A percentile compares a stretch with the other conserved stretches of the same genome.
Conservation (phyloP, 1,140 invertebrate genomes). For the Gryon sp. region DNA sequence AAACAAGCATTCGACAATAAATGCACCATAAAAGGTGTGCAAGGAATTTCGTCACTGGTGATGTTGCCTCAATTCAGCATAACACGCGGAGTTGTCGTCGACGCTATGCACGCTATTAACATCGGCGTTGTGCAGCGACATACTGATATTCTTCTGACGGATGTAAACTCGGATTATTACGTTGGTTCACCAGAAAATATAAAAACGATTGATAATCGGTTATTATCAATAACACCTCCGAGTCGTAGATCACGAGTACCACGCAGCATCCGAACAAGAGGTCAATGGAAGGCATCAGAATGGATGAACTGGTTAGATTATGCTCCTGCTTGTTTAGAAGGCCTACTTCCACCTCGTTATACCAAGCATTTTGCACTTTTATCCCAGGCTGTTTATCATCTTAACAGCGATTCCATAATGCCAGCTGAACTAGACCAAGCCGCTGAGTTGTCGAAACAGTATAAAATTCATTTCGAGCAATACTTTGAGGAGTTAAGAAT, state of each 20-base stretch:
- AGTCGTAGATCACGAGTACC: background rate
- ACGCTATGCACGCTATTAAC: conserved; percentile 5
- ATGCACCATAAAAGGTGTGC: conserved; percentile 3
- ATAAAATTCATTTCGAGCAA: background rate
- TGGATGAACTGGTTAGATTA: background rate
- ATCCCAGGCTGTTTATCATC: background rate
- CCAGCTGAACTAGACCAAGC: background rate
- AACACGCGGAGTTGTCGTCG: conserved; percentile 3
- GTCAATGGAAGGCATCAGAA: background rate
- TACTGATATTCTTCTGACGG: background rate
- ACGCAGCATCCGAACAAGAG: background rate
- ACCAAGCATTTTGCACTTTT: background rate
- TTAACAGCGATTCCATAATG: background rate
- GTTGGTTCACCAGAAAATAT: background rate
- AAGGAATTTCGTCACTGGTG: conserved; percentile 15
- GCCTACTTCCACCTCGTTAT: background rate
- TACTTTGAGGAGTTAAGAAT: background rate
- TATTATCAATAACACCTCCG: background rate
- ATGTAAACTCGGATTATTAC: background rate
- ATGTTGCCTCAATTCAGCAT: conserved; percentile 7
- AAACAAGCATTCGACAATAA: background rate
- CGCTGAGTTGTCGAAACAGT: background rate
- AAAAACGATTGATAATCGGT: background rate
- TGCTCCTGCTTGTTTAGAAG: background rate
- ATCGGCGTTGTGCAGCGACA: background rate